phyloP scores from a whole-genome alignment of 2,888 invertebrate species.

The Andrena hattorfiana region DNA sequence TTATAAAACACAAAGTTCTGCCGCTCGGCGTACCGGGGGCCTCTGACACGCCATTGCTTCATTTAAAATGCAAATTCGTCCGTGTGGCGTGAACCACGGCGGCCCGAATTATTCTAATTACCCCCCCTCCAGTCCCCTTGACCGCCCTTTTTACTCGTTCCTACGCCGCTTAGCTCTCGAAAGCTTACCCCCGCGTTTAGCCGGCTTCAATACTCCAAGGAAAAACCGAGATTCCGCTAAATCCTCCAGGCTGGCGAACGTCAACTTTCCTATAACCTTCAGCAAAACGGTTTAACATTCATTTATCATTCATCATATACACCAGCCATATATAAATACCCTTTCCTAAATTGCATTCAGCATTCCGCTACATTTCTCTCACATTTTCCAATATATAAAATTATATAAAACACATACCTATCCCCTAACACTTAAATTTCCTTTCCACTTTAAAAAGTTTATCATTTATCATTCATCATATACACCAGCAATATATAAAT shows the following conservation, averaged over 20 bases:
- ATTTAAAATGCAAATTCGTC: conserved; percentile 85
- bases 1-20: conserved; percentile 82
- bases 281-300: neutral
- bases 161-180: conserved; percentile 63
- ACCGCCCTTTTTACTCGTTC: conserved; percentile 54
- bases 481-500: too few species aligned
- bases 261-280: conserved; percentile 40
- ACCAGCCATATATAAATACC: too few species aligned
- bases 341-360: too few species aligned
- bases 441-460: too few species aligned
- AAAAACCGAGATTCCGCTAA: conserved; percentile 55
- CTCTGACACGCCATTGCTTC: conserved; percentile 84
- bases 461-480: too few species aligned
- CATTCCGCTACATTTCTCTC: too few species aligned
- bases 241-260: conserved; percentile 1
- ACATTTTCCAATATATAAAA: too few species aligned
- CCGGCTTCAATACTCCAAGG: conserved; percentile 61
- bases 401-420: too few species aligned
- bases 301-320: too few species aligned
- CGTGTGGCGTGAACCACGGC: conserved; percentile 82
- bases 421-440: too few species aligned
- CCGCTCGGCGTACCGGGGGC: conserved; percentile 66
- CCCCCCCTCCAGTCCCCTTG: conserved; percentile 67
- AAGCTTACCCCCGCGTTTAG: conserved; percentile 76
- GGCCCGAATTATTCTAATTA: conserved; percentile 85